Evolutionary conservation across 1,140 invertebrate species (phyloP).

Genomic region (Plectus sambesii): DNA sequence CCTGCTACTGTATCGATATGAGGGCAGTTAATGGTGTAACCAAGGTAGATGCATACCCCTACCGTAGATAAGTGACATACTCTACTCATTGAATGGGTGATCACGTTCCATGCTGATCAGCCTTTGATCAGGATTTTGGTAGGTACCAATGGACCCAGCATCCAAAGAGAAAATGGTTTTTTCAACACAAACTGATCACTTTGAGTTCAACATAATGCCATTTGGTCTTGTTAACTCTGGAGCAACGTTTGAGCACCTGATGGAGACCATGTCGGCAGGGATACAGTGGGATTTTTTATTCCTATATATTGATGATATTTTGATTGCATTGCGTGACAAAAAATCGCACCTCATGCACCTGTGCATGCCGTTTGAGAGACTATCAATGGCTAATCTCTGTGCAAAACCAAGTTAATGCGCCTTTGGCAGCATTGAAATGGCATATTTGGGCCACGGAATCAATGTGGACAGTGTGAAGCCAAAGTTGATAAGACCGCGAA

Average conservation of each 20-base stretch:
- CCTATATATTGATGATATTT: conserved; percentile 50
- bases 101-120: conserved; percentile 46
- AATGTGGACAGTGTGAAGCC: conserved; percentile 15
- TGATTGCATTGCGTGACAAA: no score
- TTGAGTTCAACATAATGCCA: conserved; percentile 46
- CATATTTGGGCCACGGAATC: conserved; percentile 20
- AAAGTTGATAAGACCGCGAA: conserved; percentile 12
- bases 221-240: conserved; percentile 49
- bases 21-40: conserved; percentile 48
- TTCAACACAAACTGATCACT: conserved; percentile 36
- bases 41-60: conserved; percentile 51
- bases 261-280: conserved; percentile 46
- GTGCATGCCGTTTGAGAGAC: conserved; percentile 25
- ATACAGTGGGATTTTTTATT: conserved; percentile 20
- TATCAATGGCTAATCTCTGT: conserved; percentile 30
- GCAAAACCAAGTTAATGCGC: conserved; percentile 35
- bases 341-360: no score
- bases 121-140: conserved; percentile 22
- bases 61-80: conserved; percentile 49
- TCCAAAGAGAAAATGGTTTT: conserved; percentile 28
- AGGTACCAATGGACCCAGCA: conserved; percentile 18
- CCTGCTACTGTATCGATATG: conserved; percentile 50
- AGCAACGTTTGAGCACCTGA: conserved; percentile 50
- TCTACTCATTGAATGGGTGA: conserved; percentile 40
- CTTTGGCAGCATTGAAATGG: conserved; percentile 26